A percentile compares a stretch with the other conserved stretches of the same genome.
phyloP scores from a whole-genome alignment of 2,797 vertebrate genomes.

The Oryzias dopingdopingensis region DNA sequence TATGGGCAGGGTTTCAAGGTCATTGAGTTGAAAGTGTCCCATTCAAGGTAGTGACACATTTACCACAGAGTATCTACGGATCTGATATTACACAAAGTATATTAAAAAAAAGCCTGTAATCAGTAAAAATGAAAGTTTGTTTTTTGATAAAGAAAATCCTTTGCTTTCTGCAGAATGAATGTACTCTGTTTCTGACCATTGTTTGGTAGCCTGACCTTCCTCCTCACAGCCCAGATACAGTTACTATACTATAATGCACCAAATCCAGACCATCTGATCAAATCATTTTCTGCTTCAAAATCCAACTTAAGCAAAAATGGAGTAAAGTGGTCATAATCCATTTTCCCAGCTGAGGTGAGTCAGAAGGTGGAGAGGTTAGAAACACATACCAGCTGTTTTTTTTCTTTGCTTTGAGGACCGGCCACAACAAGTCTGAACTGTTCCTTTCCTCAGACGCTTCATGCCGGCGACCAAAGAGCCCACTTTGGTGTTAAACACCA shows the following conservation, averaged over 20 bases:
- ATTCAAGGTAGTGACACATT: slow-evolving; percentile 45
- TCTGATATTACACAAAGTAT: not conserved
- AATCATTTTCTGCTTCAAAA: not conserved
- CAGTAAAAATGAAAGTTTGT: too few relatives aligned
- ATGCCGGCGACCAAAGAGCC: slow-evolving; percentile 43
- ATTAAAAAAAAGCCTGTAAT: not conserved
- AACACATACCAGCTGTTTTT: slow-evolving; percentile 60
- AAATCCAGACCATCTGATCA: not conserved
- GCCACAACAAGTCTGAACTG: slow-evolving; percentile 47
- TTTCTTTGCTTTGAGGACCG: not conserved
- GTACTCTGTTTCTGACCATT: too few relatives aligned
- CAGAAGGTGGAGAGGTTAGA: slow-evolving; percentile 41
- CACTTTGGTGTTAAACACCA: slow-evolving; percentile 36
- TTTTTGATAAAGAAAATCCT: too few relatives aligned
- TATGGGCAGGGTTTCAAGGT: slow-evolving; percentile 38
- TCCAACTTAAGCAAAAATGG: too few relatives aligned
- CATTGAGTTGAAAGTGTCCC: slow-evolving; percentile 35
- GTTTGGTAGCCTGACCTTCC: too few relatives aligned
- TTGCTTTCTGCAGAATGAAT: too few relatives aligned
- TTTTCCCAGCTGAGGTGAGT: slow-evolving; percentile 15
- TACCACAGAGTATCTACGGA: slow-evolving; percentile 16
- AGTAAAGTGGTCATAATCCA: not conserved
- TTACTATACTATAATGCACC: too few relatives aligned
- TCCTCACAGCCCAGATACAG: too few relatives aligned
- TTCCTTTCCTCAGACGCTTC: slow-evolving; percentile 32